Conservation (phyloP, 2,113 vertebrate genomes). For the Erythrocercus mccallii region DNA sequence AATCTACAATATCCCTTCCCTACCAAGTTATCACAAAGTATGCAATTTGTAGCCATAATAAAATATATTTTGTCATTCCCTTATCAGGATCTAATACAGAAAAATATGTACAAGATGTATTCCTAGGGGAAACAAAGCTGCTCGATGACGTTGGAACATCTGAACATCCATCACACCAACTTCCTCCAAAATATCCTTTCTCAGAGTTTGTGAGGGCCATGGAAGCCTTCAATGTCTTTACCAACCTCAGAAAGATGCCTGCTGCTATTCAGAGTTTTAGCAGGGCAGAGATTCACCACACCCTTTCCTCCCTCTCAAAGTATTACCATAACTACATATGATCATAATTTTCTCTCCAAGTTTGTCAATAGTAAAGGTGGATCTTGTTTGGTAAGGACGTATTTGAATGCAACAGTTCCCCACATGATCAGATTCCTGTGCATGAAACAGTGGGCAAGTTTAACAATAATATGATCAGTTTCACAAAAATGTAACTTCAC, state of each 20-base stretch:
- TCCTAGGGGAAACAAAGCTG: background rate
- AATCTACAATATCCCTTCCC: background rate
- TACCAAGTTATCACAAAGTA: background rate
- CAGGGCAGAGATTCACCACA: background rate
- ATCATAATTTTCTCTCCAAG: background rate
- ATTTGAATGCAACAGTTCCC: background rate
- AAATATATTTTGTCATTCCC: background rate
- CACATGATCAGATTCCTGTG: background rate
- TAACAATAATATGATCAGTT: background rate
- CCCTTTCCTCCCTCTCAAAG: background rate
- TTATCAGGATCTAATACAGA: background rate
- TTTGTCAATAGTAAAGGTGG: background rate
- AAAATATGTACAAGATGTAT: background rate
- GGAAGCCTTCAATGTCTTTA: background rate
- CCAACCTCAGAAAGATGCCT: background rate
- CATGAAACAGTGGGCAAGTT: background rate
- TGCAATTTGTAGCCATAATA: background rate
- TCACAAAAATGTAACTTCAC: background rate
- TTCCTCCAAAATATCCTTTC: background rate
- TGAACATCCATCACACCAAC: background rate
- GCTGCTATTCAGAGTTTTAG: background rate
- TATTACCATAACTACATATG: background rate
- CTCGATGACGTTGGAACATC: accelerated
- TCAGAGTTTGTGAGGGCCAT: background rate
- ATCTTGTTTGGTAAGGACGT: background rate